These are phyloP conservation scores for Caenorhabditis sp. DNA, from an alignment of 2,888 invertebrate genomes.

Conservation along the genomic window DNA sequence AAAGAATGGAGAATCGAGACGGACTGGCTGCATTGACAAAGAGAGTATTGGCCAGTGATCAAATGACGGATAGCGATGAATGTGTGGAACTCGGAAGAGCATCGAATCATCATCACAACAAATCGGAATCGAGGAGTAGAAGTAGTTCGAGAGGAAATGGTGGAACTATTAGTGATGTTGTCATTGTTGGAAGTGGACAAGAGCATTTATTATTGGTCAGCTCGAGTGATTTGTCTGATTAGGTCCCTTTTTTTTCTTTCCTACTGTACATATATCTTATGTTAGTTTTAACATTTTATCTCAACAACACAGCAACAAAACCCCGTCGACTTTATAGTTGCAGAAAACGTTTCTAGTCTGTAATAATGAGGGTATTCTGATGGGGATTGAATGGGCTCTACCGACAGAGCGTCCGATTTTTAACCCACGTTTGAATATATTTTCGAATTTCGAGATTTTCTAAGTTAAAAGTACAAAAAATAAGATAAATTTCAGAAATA, in stretches of 20 bases:
- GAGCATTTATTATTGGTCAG: slow-evolving; percentile 33
- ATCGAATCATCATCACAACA: not conserved
- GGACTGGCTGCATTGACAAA: slow-evolving; percentile 46
- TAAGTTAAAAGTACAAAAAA: too few relatives aligned
- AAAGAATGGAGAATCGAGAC: slow-evolving; percentile 47
- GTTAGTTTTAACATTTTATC: too few relatives aligned
- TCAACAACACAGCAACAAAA: too few relatives aligned
- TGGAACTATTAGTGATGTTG: slow-evolving; percentile 7
- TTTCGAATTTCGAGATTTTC: too few relatives aligned
- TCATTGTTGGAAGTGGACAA: slow-evolving; percentile 13
- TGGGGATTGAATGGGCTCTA: not conserved
- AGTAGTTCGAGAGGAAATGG: slow-evolving; percentile 2
- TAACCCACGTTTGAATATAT: too few relatives aligned
- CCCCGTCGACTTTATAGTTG: too few relatives aligned
- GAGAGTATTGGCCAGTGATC: slow-evolving; percentile 40
- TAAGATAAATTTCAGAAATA: too few relatives aligned
- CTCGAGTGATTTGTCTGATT: slow-evolving; percentile 9
- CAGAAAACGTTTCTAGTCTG: too few relatives aligned
- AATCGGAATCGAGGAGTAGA: slow-evolving; percentile 7
- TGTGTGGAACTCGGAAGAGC: slow-evolving; percentile 18
- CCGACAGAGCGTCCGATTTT: not conserved
- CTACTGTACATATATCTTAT: too few relatives aligned
- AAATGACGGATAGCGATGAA: slow-evolving; percentile 38
- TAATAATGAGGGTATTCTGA: not conserved
- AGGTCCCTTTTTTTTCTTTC: not conserved